Conservation (phyloP, 2,113 vertebrate species). For the Pyxicephalus adspersus region DNA sequence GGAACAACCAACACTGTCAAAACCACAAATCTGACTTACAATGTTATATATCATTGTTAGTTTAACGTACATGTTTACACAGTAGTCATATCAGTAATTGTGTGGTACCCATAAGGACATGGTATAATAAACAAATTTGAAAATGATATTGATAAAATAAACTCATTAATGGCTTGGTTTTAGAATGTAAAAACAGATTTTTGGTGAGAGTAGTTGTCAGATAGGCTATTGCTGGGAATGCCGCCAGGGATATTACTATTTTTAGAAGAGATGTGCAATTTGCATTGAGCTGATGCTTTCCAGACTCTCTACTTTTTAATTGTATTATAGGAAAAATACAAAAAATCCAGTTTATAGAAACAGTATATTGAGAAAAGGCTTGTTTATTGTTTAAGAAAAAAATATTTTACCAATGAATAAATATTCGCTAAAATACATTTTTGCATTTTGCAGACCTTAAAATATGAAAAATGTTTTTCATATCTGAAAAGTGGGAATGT, state of each 20-base stretch:
- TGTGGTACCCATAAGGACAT: neutral
- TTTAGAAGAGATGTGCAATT: slow-evolving; percentile 30
- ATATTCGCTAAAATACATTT: no score
- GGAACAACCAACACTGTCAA: neutral
- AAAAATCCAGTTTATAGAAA: neutral
- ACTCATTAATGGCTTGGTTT: neutral
- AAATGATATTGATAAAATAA: neutral
- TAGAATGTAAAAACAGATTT: neutral
- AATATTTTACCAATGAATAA: no score
- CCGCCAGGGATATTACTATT: slow-evolving; percentile 29
- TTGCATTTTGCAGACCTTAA: no score
- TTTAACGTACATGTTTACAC: neutral
- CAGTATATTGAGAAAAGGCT: neutral
- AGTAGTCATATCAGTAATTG: no score
- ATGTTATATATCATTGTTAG: neutral
- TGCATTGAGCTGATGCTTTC: slow-evolving; percentile 2
- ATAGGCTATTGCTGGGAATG: slow-evolving; percentile 19
- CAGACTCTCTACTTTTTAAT: neutral
- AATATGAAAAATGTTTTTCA: no score
- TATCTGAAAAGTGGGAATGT: no score
- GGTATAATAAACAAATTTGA: neutral
- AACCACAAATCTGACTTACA: neutral
- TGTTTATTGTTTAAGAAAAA: neutral
- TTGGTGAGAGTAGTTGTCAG: slow-evolving; percentile 2
- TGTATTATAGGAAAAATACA: neutral